phyloP scores from a whole-genome alignment of 2,797 vertebrate species.

The Uromys caudimaculatus region DNA sequence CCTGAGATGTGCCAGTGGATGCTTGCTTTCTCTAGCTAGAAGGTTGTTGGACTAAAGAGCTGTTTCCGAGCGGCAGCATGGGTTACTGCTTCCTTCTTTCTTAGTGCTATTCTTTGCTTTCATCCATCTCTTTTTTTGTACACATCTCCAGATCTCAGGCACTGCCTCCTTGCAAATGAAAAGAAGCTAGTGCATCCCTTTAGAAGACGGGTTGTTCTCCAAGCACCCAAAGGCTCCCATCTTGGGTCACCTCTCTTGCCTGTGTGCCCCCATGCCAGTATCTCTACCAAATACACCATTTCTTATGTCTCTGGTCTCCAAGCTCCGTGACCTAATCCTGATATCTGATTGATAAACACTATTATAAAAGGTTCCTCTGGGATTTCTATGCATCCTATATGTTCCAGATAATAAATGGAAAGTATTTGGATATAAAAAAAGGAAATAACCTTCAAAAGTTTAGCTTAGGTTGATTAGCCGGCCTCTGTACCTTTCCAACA shows the following conservation, averaged over 20 bases:
- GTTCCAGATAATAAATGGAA: conserved; percentile 74
- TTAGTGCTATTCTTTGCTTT: neutral
- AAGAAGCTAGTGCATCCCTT: neutral
- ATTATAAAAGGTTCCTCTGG: conserved; percentile 53
- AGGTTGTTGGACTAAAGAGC: neutral
- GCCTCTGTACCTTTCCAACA: conserved; percentile 75
- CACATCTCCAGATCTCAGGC: neutral
- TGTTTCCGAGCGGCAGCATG: neutral
- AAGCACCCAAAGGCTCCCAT: neutral
- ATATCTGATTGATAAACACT: conserved; percentile 69
- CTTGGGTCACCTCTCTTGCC: neutral
- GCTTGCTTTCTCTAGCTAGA: neutral
- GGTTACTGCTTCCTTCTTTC: neutral
- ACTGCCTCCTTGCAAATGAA: neutral
- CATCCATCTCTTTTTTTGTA: conserved; percentile 35
- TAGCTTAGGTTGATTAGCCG: conserved; percentile 77
- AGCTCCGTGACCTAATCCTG: neutral
- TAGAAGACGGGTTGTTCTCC: neutral
- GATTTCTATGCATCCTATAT: conserved; percentile 58
- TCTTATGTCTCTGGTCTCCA: neutral
- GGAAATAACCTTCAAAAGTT: conserved; percentile 70
- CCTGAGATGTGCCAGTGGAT: neutral
- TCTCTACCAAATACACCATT: neutral
- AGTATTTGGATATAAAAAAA: conserved; percentile 61
- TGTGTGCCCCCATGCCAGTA: fast-evolving